Evolutionary conservation across 2,113 vertebrate genomes (phyloP).

Genomic region (Spheniscus mendiculus): DNA sequence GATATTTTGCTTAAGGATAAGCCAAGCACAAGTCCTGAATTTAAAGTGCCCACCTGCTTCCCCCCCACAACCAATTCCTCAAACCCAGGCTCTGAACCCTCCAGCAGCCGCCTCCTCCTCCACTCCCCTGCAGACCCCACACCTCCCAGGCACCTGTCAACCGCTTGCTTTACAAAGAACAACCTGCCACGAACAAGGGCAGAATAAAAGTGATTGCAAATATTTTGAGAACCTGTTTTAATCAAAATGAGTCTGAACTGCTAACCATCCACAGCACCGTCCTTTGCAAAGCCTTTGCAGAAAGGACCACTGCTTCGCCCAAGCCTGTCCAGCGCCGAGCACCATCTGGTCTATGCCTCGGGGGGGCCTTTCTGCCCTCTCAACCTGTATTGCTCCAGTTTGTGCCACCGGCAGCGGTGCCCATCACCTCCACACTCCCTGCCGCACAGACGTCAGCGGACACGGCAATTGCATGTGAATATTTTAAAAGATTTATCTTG

Average conservation of each 20-base stretch:
- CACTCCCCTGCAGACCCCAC: neutral
- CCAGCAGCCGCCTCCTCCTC: neutral
- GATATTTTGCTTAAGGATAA: neutral
- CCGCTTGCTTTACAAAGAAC: neutral
- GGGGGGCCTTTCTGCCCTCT: neutral
- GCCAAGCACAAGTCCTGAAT: neutral
- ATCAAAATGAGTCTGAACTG: neutral
- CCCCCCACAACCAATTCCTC: neutral
- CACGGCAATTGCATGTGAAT: neutral
- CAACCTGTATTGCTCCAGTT: neutral
- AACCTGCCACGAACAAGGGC: neutral
- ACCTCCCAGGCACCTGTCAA: neutral
- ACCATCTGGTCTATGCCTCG: neutral
- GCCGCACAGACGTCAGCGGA: rapidly evolving
- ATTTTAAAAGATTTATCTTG: neutral
- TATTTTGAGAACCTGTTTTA: neutral
- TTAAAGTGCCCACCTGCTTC: neutral
- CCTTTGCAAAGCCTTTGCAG: neutral
- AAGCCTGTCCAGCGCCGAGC: neutral
- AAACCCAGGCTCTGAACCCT: neutral
- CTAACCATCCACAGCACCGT: neutral
- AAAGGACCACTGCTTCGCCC: rapidly evolving
- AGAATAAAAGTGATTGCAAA: neutral
- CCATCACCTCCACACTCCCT: neutral
- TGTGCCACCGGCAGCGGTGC: rapidly evolving